These are phyloP conservation scores for Agrotis ipsilon DNA, from an alignment of 2,888 invertebrate genomes.

Conservation along the genomic window DNA sequence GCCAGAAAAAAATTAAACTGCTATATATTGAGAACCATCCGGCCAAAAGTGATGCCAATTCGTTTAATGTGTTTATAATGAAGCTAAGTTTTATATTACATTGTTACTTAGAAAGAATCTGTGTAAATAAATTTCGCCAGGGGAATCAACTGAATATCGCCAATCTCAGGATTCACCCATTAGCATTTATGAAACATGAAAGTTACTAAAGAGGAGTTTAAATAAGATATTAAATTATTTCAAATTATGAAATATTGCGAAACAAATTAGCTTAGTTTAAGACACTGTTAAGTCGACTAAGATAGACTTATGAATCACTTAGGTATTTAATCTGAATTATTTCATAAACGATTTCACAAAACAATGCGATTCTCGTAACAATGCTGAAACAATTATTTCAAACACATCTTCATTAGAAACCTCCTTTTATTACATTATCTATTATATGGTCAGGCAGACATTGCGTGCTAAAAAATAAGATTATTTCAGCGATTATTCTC, in stretches of 20 bases:
- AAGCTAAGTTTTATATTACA: too few species aligned
- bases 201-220: background rate
- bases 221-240: background rate
- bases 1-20: too few species aligned
- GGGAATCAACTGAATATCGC: too few species aligned
- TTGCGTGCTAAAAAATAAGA: conserved; percentile 58
- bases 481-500: conserved; percentile 57
- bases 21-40: too few species aligned
- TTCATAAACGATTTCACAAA: conserved; percentile 46
- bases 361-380: conserved; percentile 20
- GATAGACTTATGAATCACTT: conserved; percentile 15
- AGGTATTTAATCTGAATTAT: background rate
- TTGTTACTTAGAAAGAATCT: too few species aligned
- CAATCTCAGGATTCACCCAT: too few species aligned
- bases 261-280: background rate
- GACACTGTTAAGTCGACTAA: background rate
- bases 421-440: conserved; percentile 33
- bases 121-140: too few species aligned
- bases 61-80: too few species aligned
- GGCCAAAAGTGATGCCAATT: too few species aligned
- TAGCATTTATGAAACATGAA: background rate
- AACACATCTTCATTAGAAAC: conserved; percentile 48
- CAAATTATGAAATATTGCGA: background rate
- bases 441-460: conserved; percentile 26
- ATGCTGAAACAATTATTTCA: conserved; percentile 50